Conservation (phyloP, 2,888 invertebrate species). For the Gerris lacustris region DNA sequence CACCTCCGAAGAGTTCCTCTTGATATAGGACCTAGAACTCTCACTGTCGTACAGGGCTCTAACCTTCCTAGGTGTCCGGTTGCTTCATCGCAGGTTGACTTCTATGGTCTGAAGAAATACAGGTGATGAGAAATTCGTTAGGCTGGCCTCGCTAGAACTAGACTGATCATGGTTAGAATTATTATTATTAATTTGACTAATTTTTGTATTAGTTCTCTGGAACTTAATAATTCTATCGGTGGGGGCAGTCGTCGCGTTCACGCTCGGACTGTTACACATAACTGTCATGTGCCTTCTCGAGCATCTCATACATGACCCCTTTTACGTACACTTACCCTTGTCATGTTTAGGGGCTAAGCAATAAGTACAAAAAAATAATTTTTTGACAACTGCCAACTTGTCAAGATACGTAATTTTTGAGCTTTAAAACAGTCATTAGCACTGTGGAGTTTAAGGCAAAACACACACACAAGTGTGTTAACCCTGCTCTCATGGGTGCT, state of each 20-base stretch:
- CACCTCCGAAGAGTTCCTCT: background rate
- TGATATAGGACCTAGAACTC: constrained; percentile 9
- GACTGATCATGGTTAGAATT: background rate
- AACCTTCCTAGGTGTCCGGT: constrained; percentile 2
- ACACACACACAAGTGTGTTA: background rate
- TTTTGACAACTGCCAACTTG: background rate
- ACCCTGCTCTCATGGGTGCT: background rate
- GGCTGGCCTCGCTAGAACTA: background rate
- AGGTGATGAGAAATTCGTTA: constrained; percentile 9
- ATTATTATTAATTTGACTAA: background rate
- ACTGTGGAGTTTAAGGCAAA: background rate
- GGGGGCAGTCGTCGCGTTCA: background rate
- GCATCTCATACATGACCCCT: background rate
- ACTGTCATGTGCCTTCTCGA: background rate
- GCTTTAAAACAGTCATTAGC: background rate
- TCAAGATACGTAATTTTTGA: background rate
- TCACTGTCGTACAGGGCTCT: constrained; percentile 12
- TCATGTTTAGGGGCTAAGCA: background rate
- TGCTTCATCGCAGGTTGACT: background rate
- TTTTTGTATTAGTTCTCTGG: background rate
- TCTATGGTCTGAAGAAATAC: constrained; percentile 16
- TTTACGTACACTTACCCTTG: background rate
- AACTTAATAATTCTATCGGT: background rate
- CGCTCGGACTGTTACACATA: background rate
- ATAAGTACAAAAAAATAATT: background rate